These are phyloP conservation scores for Gyrodactylus bullatarudis DNA, from an alignment of 1,140 invertebrate species.

Conservation along the genomic window DNA sequence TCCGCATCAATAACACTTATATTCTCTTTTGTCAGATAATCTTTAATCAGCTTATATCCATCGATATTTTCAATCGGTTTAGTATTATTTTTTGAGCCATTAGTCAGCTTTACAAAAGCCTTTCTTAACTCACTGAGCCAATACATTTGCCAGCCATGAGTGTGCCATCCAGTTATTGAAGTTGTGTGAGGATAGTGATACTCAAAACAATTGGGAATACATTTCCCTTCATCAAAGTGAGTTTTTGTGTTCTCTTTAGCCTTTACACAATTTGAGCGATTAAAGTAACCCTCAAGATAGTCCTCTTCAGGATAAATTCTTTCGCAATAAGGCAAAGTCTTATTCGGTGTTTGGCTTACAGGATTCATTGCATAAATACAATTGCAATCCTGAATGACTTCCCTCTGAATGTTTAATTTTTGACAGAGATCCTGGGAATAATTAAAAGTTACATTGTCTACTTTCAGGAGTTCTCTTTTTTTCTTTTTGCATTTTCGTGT, in stretches of 20 bases:
- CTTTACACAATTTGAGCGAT: background rate
- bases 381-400: background rate
- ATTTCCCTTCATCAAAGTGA: background rate
- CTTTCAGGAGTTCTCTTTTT: background rate
- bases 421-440: background rate
- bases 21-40: background rate
- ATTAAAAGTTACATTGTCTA: background rate
- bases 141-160: background rate
- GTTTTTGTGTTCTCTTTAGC: background rate
- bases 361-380: background rate
- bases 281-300: background rate
- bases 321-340: background rate
- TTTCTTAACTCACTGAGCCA: background rate
- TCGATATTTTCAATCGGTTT: background rate
- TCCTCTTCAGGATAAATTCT: background rate
- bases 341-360: background rate
- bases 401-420: background rate
- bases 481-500: background rate
- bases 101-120: background rate
- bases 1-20: background rate
- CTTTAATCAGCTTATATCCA: background rate
- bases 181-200: background rate
- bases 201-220: background rate
- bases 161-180: background rate
- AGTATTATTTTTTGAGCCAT: background rate